Percentiles rank a stretch among this genome's conserved stretches.
phyloP scores from a whole-genome alignment of 2,797 vertebrate genomes.

The Crenuchus spilurus region DNA sequence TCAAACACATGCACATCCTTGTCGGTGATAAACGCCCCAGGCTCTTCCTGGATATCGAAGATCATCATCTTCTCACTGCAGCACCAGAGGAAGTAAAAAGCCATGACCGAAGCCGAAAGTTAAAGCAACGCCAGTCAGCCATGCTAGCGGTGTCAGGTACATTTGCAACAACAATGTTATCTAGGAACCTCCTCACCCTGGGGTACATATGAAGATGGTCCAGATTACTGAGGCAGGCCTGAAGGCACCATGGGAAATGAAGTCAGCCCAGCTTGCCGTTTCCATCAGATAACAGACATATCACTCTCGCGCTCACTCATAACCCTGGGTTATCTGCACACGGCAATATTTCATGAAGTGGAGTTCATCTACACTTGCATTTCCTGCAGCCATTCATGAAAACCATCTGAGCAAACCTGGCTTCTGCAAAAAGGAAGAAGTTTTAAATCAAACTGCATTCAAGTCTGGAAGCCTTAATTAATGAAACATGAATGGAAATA shows the following conservation, averaged over 20 bases:
- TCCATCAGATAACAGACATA: conserved; percentile 43
- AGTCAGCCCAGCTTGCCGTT: conserved; percentile 23
- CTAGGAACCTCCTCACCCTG: conserved; percentile 30
- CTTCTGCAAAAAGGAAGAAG: not conserved
- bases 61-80: conserved; percentile 3
- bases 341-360: conserved; percentile 23
- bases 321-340: conserved; percentile 30
- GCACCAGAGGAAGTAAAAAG: conserved; percentile 17
- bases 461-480: not conserved
- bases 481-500: not conserved
- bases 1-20: not conserved
- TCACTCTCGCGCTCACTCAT: conserved; percentile 25
- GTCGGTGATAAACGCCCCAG: conserved; percentile 2
- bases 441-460: conserved; percentile 3
- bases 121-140: conserved; percentile 32
- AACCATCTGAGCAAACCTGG: conserved; percentile 37
- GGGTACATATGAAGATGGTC: conserved; percentile 39
- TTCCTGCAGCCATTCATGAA: conserved; percentile 40
- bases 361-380: conserved; percentile 33
- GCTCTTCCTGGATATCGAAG: conserved; percentile 21
- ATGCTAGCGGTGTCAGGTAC: conserved; percentile 29
- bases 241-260: conserved; percentile 43
- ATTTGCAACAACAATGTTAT: conserved; percentile 44
- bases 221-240: conserved; percentile 31
- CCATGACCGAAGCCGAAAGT: not conserved